Conservation (phyloP, 1,140 invertebrate genomes). For the Phocides pigmalion region DNA sequence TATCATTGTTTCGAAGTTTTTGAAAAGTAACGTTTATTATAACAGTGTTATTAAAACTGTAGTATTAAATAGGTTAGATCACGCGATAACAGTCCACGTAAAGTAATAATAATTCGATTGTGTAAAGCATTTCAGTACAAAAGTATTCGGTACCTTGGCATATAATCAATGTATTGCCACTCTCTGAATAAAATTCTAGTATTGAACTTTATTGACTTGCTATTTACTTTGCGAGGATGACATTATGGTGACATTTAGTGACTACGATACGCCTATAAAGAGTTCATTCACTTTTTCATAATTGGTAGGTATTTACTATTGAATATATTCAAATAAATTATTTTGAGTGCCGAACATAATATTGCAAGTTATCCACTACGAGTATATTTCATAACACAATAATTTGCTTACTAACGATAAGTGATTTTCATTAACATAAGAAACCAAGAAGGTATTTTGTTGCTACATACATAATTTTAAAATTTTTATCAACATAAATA, state of each 20-base stretch:
- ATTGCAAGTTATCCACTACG: too few relatives aligned
- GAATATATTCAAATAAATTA: background rate
- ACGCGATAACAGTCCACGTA: background rate
- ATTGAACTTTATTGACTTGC: conserved; percentile 21
- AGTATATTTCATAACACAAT: too few relatives aligned
- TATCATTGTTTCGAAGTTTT: too few relatives aligned
- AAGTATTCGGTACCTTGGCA: conserved; percentile 25
- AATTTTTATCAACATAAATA: too few relatives aligned
- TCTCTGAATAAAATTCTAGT: conserved; percentile 20
- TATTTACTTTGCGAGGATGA: conserved; percentile 17
- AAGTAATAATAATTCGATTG: conserved; percentile 9
- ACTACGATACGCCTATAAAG: background rate
- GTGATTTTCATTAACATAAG: too few relatives aligned
- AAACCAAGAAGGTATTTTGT: too few relatives aligned
- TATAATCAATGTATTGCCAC: conserved; percentile 12
- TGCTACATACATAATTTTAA: too few relatives aligned
- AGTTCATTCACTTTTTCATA: conserved; percentile 2
- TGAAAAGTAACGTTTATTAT: too few relatives aligned
- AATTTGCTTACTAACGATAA: too few relatives aligned
- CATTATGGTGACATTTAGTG: conserved; percentile 12
- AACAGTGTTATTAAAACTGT: too few relatives aligned
- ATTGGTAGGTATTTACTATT: background rate
- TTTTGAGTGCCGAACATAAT: too few relatives aligned
- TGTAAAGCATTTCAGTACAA: conserved; percentile 1
- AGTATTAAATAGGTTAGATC: too few relatives aligned